Evolutionary conservation across 2,888 invertebrate genomes (phyloP).

Genomic region (Lycophotia porphyrea): DNA sequence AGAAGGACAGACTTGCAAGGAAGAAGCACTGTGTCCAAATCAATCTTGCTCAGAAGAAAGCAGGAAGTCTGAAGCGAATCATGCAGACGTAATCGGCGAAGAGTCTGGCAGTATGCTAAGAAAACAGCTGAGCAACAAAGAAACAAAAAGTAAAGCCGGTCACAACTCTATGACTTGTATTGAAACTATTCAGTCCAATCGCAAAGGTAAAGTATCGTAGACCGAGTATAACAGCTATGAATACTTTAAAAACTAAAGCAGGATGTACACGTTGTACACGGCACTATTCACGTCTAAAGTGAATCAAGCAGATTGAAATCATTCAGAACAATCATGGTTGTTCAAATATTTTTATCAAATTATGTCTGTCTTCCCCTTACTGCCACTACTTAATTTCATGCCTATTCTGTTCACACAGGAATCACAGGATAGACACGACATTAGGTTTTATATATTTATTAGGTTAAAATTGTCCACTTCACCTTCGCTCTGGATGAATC

Average conservation of each 20-base stretch:
- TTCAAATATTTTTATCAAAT: slow-evolving; percentile 6
- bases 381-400: neutral
- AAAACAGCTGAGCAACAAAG: neutral
- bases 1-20: neutral
- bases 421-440: neutral
- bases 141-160: neutral
- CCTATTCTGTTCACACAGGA: neutral
- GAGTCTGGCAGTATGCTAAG: neutral
- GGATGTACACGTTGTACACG: neutral
- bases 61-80: neutral
- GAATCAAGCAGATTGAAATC: neutral
- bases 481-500: neutral
- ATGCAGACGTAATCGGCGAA: slow-evolving; percentile 1
- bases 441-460: neutral
- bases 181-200: slow-evolving; percentile 19
- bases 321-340: neutral
- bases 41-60: neutral
- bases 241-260: neutral
- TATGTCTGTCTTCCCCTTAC: neutral
- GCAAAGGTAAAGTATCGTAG: slow-evolving; percentile 38
- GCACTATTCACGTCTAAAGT: neutral
- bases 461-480: neutral
- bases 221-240: slow-evolving; percentile 6
- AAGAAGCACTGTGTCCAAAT: slow-evolving; percentile 2
- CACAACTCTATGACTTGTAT: slow-evolving; percentile 11